phyloP scores from a whole-genome alignment of 2,797 vertebrate genomes.

The Phalanger gymnotis region DNA sequence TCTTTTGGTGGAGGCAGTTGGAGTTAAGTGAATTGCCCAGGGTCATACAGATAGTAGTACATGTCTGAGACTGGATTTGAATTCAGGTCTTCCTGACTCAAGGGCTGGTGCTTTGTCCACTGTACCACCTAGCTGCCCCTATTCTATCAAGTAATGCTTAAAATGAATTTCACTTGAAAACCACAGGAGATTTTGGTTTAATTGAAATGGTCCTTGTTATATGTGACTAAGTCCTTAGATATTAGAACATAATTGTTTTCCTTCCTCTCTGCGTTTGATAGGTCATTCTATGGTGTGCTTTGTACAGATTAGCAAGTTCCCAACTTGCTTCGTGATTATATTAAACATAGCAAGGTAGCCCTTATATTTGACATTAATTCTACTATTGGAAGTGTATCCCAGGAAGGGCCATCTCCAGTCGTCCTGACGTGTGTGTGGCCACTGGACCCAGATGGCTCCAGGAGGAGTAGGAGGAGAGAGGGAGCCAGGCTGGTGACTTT shows the following conservation, averaged over 20 bases:
- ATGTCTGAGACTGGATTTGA: not conserved
- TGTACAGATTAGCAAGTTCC: not conserved
- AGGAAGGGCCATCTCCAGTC: too few species aligned
- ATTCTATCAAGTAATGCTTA: not conserved
- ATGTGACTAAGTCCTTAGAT: not conserved
- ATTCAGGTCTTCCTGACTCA: too few species aligned
- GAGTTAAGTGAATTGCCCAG: not conserved
- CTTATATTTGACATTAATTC: not conserved
- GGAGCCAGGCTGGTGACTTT: too few species aligned
- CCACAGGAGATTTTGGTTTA: not conserved
- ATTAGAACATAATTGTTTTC: not conserved
- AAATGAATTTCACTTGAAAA: not conserved
- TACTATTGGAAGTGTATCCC: not conserved
- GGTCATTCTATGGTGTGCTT: not conserved
- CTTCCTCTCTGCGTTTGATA: constrained; percentile 27
- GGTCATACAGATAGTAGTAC: not conserved
- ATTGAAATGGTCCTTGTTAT: constrained; percentile 9
- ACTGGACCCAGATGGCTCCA: too few species aligned
- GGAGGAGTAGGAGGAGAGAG: too few species aligned
- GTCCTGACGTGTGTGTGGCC: too few species aligned
- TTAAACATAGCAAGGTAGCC: not conserved
- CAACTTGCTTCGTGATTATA: not conserved
- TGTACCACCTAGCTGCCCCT: not conserved
- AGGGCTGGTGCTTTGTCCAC: too few species aligned
- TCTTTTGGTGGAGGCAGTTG: not conserved